Evolutionary conservation across 2,113 vertebrate species (phyloP).

Genomic region (Cheilinus undulatus): DNA sequence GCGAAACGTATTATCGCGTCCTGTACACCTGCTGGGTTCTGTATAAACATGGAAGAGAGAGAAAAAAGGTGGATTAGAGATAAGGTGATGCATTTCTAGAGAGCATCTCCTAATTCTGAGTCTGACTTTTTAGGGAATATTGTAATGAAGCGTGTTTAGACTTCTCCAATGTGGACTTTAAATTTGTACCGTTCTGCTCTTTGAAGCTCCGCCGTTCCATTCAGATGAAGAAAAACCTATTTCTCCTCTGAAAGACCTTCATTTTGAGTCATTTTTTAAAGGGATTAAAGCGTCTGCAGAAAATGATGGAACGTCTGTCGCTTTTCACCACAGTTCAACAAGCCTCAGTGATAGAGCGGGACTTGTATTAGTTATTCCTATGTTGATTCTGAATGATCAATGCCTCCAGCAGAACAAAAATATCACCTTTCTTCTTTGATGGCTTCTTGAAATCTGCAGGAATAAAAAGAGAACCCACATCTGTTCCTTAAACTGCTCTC

Average conservation of each 20-base stretch:
- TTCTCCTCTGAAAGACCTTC: constrained; percentile 77
- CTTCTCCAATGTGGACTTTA: constrained; percentile 67
- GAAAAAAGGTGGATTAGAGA: constrained; percentile 48
- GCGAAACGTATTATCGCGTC: constrained; percentile 62
- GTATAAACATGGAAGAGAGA: constrained; percentile 47
- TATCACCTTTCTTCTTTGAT: constrained; percentile 72
- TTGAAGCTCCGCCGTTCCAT: constrained; percentile 62
- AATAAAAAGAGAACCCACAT: constrained; percentile 40
- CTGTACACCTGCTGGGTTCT: constrained; percentile 66
- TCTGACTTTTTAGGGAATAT: constrained; percentile 36
- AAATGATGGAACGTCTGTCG: constrained; percentile 76
- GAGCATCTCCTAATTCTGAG: constrained; percentile 33
- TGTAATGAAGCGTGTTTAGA: constrained; percentile 61
- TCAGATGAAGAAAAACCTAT: constrained; percentile 74
- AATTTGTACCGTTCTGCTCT: constrained; percentile 54
- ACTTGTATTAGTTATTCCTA: constrained; percentile 81
- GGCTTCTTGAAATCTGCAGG: constrained; percentile 89
- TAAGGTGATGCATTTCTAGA: constrained; percentile 28
- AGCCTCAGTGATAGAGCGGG: constrained; percentile 75
- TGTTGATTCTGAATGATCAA: constrained; percentile 78
- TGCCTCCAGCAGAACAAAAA: constrained; percentile 65
- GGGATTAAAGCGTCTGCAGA: constrained; percentile 75
- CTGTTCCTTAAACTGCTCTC: constrained; percentile 88
- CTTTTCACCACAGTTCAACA: constrained; percentile 79
- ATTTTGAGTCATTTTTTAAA: constrained; percentile 76